Percentiles rank a stretch among this genome's conserved stretches.
Conservation (phyloP, 2,888 invertebrate species). For the Belgica antarctica region DNA sequence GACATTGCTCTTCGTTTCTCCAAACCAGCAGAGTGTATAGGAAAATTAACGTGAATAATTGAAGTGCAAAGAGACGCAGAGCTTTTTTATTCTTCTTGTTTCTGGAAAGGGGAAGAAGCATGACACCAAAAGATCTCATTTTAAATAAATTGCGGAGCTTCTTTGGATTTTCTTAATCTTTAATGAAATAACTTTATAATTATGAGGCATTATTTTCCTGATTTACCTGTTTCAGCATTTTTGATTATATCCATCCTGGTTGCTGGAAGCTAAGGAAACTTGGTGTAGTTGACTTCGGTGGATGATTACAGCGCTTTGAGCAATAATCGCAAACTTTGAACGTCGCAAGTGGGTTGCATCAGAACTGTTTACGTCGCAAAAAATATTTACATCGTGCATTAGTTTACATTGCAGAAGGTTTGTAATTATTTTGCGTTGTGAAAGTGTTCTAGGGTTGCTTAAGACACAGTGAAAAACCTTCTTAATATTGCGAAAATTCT, state of each 20-base stretch:
- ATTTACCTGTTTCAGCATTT: background rate
- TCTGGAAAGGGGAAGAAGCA: background rate
- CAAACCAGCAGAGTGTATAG: background rate
- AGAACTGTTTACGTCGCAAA: too few species aligned
- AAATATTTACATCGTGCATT: too few species aligned
- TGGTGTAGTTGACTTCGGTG: too few species aligned
- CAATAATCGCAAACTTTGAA: too few species aligned
- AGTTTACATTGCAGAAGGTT: too few species aligned
- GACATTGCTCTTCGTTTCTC: background rate
- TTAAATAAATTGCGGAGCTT: constrained; percentile 8
- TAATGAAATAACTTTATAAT: constrained; percentile 26
- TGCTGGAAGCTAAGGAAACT: constrained; percentile 8
- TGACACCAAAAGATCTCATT: background rate
- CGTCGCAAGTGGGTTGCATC: too few species aligned
- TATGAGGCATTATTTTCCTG: constrained; percentile 6
- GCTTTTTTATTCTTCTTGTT: background rate
- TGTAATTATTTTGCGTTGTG: too few species aligned
- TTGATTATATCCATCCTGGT: background rate
- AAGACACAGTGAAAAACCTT: too few species aligned
- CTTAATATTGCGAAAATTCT: too few species aligned
- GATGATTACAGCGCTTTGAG: too few species aligned
- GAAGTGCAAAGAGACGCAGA: constrained; percentile 20
- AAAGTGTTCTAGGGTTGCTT: too few species aligned
- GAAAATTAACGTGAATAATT: constrained; percentile 26
- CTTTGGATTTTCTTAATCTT: background rate